Conservation (phyloP, 2,113 vertebrate species). For the Eptesicus fuscus region DNA sequence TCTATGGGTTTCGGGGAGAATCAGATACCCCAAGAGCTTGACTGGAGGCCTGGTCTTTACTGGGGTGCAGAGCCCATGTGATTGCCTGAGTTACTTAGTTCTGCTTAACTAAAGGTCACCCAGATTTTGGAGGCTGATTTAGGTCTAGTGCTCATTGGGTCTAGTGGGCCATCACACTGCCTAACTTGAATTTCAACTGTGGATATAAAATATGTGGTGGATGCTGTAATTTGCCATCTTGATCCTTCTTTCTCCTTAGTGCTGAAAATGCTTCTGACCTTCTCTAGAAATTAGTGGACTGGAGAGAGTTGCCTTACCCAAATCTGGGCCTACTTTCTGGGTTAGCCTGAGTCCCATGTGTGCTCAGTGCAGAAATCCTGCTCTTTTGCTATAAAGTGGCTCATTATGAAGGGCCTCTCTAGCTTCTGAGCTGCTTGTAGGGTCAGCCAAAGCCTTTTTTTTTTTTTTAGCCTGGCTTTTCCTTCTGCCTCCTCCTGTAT, state of each 20-base stretch:
- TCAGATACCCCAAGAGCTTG: not conserved
- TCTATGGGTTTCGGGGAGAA: not conserved
- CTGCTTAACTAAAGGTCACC: not conserved
- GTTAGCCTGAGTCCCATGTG: not conserved
- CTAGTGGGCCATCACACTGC: not conserved
- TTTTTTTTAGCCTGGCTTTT: not conserved
- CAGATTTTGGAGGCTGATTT: not conserved
- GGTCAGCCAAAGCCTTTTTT: not conserved
- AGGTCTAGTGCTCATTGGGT: not conserved
- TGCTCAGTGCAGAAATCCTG: not conserved
- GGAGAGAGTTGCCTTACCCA: not conserved
- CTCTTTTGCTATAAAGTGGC: not conserved
- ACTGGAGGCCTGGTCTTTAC: not conserved
- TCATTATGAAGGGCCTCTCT: not conserved
- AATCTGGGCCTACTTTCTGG: not conserved
- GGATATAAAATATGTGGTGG: not conserved
- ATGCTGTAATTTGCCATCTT: not conserved
- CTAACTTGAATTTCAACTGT: not conserved
- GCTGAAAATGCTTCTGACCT: not conserved
- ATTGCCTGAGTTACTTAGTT: not conserved
- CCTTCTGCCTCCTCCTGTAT: not conserved
- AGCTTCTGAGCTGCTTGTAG: not conserved
- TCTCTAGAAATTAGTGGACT: not conserved
- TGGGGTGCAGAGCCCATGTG: not conserved
- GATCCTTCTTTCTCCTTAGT: not conserved